A percentile compares a stretch with the other conserved stretches of the same genome.
These are phyloP conservation scores for Rhorus exstirpatorius DNA, from an alignment of 2,888 invertebrate genomes.

Conservation along the genomic window DNA sequence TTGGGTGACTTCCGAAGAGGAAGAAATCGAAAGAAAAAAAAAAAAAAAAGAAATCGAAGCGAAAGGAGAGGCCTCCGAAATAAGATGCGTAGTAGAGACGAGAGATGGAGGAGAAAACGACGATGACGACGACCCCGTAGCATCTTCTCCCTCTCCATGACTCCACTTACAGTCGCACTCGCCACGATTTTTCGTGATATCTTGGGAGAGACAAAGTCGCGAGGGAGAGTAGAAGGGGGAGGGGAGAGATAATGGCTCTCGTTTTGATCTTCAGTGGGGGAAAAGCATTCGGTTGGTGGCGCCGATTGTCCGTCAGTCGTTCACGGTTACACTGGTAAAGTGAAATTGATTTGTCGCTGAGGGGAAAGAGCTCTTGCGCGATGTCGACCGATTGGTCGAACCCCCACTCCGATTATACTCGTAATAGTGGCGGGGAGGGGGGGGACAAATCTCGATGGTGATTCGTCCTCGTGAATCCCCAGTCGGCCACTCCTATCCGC, in stretches of 20 bases:
- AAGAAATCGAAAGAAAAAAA: slow-evolving; percentile 45
- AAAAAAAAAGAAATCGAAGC: slow-evolving; percentile 61
- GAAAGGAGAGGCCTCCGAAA: slow-evolving; percentile 63
- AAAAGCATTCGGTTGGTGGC: slow-evolving; percentile 62
- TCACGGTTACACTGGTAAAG: slow-evolving; percentile 58
- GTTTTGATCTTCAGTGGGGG: slow-evolving; percentile 43
- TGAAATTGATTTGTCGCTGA: slow-evolving; percentile 51
- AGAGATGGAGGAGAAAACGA: slow-evolving; percentile 56
- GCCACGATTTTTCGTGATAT: too few relatives aligned
- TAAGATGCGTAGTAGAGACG: slow-evolving; percentile 68
- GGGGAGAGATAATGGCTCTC: slow-evolving; percentile 47
- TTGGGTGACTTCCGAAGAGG: slow-evolving; percentile 37
- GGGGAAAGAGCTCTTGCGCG: slow-evolving; percentile 57
- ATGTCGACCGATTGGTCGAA: slow-evolving; percentile 51
- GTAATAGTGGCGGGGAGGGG: slow-evolving; percentile 72
- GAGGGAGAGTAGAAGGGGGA: slow-evolving; percentile 47
- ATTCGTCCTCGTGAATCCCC: slow-evolving; percentile 80
- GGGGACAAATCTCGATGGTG: slow-evolving; percentile 78
- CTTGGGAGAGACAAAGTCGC: slow-evolving; percentile 34
- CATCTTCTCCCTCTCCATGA: slow-evolving; percentile 58
- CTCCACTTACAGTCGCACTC: slow-evolving; percentile 28
- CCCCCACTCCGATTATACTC: slow-evolving; percentile 38
- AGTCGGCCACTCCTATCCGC: slow-evolving; percentile 84
- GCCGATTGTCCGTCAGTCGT: slow-evolving; percentile 34
- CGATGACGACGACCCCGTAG: slow-evolving; percentile 53